Percentiles rank a stretch among this genome's conserved stretches.
These are phyloP conservation scores for Merodon equestris DNA, from an alignment of 2,888 invertebrate genomes.

Conservation along the genomic window DNA sequence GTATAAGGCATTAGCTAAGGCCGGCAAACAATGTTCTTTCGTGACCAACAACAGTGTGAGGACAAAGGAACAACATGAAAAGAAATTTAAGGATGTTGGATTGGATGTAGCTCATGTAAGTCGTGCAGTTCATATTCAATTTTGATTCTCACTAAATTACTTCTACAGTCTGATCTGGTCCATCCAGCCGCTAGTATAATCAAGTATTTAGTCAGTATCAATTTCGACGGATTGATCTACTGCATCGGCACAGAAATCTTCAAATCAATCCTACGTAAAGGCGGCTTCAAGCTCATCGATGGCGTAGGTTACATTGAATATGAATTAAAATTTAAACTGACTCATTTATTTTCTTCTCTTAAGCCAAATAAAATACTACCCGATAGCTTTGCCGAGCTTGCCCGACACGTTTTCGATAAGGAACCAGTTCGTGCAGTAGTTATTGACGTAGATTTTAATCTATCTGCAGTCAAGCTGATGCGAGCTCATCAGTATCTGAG, in stretches of 20 bases:
- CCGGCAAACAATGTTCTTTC: conserved; percentile 78
- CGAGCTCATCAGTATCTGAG: conserved; percentile 78
- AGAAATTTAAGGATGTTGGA: conserved; percentile 71
- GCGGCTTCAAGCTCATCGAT: conserved; percentile 78
- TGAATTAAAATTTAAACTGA: conserved; percentile 37
- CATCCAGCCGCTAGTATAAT: conserved; percentile 79
- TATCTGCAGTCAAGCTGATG: conserved; percentile 78
- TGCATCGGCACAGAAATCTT: conserved; percentile 77
- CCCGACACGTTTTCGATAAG: conserved; percentile 70
- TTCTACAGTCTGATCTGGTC: conserved; percentile 73
- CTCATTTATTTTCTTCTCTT: no score
- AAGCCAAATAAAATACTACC: conserved; percentile 73
- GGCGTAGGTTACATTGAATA: conserved; percentile 73
- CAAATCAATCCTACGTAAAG: conserved; percentile 75
- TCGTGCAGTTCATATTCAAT: no score
- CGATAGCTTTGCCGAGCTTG: conserved; percentile 71
- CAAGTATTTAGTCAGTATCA: conserved; percentile 79
- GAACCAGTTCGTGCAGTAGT: conserved; percentile 79
- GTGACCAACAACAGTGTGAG: conserved; percentile 79
- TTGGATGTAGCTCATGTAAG: conserved; percentile 72
- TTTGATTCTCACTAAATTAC: background rate
- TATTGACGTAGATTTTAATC: conserved; percentile 79
- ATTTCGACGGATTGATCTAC: conserved; percentile 80
- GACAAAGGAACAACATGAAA: conserved; percentile 70
- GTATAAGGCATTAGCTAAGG: conserved; percentile 74